Evolutionary conservation across 2,888 invertebrate genomes (phyloP).

Genomic region (Oligia latruncula): DNA sequence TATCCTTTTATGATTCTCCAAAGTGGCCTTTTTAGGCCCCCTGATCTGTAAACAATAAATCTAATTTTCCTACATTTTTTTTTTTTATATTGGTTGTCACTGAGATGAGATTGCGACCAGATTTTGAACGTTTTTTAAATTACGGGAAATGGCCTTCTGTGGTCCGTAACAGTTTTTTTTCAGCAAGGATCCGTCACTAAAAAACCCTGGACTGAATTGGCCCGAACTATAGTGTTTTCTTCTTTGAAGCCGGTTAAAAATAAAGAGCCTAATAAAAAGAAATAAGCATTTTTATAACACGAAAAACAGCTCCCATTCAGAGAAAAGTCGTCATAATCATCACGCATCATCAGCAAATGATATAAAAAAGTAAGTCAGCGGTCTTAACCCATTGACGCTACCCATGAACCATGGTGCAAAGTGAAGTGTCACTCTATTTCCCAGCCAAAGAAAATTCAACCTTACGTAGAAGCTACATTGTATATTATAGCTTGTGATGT

Average conservation of each 20-base stretch:
- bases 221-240: background rate
- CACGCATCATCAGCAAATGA: slow-evolving; percentile 14
- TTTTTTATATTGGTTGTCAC: background rate
- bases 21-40: no score
- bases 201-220: background rate
- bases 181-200: background rate
- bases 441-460: slow-evolving; percentile 37
- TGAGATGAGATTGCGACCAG: no score
- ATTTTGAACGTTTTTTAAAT: background rate
- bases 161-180: background rate
- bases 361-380: slow-evolving; percentile 55
- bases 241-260: background rate
- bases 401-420: slow-evolving; percentile 28
- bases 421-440: slow-evolving; percentile 52
- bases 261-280: background rate
- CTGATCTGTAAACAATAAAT: background rate
- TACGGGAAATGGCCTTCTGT: background rate
- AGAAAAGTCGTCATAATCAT: slow-evolving; percentile 16
- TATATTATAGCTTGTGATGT: slow-evolving; percentile 18
- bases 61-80: background rate
- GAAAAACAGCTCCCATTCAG: background rate
- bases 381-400: slow-evolving; percentile 37
- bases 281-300: background rate
- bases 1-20: no score
- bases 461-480: background rate